These are phyloP conservation scores for Zaprionus gabonicus DNA, from an alignment of 1,140 invertebrate species.

Conservation along the genomic window DNA sequence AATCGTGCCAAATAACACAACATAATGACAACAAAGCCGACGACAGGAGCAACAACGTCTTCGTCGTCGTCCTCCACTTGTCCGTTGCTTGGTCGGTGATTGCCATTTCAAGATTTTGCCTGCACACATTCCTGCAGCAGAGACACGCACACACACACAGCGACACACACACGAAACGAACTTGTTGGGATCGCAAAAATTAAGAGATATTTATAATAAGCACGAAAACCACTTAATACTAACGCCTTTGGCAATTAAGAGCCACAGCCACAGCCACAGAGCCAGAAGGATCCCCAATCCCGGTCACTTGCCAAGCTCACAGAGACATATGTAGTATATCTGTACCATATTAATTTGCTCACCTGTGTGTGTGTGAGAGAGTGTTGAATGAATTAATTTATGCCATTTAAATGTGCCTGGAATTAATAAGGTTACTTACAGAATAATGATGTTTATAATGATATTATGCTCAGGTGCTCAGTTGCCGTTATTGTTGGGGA, in stretches of 20 bases:
- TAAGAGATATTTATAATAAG: conserved; percentile 84
- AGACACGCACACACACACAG: conserved; percentile 16
- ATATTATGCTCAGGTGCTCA: neutral
- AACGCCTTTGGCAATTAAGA: conserved; percentile 84
- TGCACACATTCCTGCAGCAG: conserved; percentile 7
- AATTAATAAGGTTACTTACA: neutral
- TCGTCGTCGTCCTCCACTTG: conserved; percentile 65
- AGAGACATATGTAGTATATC: conserved; percentile 11
- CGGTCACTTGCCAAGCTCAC: conserved; percentile 4
- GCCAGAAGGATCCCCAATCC: conserved; percentile 52
- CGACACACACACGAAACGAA: conserved; percentile 20
- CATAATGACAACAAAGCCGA: conserved; percentile 81
- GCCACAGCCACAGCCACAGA: conserved; percentile 59
- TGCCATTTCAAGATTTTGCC: conserved; percentile 79
- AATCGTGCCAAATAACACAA: conserved; percentile 84
- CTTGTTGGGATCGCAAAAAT: conserved; percentile 71
- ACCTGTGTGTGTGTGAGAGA: neutral
- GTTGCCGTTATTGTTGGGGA: neutral
- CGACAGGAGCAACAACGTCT: conserved; percentile 57
- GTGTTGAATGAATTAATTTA: conserved; percentile 5
- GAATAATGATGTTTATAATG: neutral
- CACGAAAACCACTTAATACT: conserved; percentile 84
- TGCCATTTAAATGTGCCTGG: neutral
- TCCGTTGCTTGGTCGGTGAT: conserved; percentile 68
- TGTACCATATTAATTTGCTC: conserved; percentile 1